These are phyloP conservation scores for Leptonema lineaticorne DNA, from an alignment of 1,140 invertebrate genomes.

Conservation along the genomic window DNA sequence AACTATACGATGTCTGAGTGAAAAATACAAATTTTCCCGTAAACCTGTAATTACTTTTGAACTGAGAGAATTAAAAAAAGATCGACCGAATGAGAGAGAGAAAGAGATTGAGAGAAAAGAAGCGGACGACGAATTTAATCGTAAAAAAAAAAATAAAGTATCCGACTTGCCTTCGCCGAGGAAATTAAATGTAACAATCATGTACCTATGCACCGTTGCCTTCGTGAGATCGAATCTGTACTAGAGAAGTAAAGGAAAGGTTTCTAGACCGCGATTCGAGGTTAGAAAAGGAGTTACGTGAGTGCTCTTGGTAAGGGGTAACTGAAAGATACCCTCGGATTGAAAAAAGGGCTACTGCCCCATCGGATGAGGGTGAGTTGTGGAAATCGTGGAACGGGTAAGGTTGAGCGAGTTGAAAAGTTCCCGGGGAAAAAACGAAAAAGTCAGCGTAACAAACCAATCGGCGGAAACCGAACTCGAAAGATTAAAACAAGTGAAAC, in stretches of 20 bases:
- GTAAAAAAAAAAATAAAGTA: conserved; percentile 12
- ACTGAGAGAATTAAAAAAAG: background rate
- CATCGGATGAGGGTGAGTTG: background rate
- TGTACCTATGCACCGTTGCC: conserved; percentile 16
- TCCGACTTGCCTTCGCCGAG: conserved; percentile 14
- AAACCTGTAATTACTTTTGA: conserved; percentile 31
- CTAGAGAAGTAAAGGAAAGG: background rate
- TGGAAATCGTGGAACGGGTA: background rate
- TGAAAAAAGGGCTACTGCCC: too few species aligned
- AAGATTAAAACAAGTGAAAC: conserved; percentile 35
- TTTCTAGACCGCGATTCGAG: background rate
- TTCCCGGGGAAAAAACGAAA: conserved; percentile 28
- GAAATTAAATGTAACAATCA: conserved; percentile 37
- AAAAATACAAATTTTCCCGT: conserved; percentile 28
- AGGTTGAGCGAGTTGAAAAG: conserved; percentile 15
- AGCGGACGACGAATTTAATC: background rate
- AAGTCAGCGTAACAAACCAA: conserved; percentile 32
- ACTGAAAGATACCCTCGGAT: background rate
- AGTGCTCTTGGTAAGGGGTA: too few species aligned
- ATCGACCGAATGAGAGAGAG: background rate
- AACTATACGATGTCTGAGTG: conserved; percentile 12
- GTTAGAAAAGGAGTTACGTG: too few species aligned
- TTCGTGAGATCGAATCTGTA: background rate
- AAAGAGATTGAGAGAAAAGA: too few species aligned
- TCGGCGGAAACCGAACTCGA: conserved; percentile 30